phyloP scores from a whole-genome alignment of 2,797 vertebrate species.

The Microctenopoma stevenorrisi region DNA sequence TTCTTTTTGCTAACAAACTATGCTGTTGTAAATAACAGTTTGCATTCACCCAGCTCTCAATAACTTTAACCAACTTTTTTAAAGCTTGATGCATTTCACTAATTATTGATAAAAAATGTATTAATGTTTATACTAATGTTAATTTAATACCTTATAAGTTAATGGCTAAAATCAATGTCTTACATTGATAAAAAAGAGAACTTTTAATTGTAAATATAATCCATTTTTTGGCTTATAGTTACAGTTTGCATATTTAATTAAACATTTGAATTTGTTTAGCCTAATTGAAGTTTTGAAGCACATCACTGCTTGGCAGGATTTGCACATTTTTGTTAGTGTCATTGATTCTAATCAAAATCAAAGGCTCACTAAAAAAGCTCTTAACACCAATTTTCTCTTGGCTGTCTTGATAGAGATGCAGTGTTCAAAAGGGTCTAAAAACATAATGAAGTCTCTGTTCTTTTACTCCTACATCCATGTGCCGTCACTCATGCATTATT shows the following conservation, averaged over 20 bases:
- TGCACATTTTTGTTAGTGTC: not conserved
- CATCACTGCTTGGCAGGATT: constrained; percentile 1
- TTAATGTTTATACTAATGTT: too few species aligned
- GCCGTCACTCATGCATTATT: constrained; percentile 6
- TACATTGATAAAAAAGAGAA: not conserved
- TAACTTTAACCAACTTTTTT: too few species aligned
- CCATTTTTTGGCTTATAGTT: too few species aligned
- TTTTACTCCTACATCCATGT: constrained; percentile 19
- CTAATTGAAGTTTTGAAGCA: not conserved
- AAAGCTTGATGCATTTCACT: too few species aligned
- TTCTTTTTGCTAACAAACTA: not conserved
- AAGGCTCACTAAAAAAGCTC: constrained; percentile 20
- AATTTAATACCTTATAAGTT: not conserved
- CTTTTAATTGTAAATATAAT: too few species aligned
- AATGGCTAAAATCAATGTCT: not conserved
- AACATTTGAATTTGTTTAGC: not conserved
- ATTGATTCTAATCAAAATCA: constrained; percentile 22
- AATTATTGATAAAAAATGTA: too few species aligned
- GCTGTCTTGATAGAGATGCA: not conserved
- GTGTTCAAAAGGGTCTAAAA: constrained; percentile 28
- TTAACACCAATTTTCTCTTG: constrained; percentile 15
- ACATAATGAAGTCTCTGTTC: constrained; percentile 22
- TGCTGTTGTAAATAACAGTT: not conserved
- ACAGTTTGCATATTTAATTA: not conserved
- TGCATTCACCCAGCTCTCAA: not conserved